Conservation (phyloP, 2,113 vertebrate species). For the Albula goreensis region DNA sequence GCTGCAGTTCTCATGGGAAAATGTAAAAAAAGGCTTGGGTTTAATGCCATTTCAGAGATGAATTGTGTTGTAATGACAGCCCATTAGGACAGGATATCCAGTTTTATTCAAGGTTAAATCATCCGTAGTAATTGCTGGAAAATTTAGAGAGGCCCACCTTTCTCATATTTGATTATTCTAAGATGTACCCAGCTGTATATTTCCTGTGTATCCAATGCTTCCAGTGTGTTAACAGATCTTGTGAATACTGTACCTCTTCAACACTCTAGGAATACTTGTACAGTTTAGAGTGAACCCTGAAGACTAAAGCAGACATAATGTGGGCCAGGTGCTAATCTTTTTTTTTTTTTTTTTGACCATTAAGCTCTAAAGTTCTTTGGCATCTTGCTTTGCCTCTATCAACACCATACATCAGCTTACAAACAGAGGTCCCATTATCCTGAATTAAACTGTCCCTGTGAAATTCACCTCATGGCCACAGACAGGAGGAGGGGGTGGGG, state of each 20-base stretch:
- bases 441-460: slow-evolving; percentile 48
- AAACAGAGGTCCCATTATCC: slow-evolving; percentile 12
- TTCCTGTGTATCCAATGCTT: background rate
- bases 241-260: background rate
- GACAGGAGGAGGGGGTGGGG: slow-evolving; percentile 21
- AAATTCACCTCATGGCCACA: slow-evolving; percentile 39
- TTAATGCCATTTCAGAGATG: background rate
- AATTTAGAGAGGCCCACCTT: background rate
- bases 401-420: slow-evolving; percentile 36
- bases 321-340: background rate
- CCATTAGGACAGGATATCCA: slow-evolving; percentile 12
- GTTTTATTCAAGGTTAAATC: slow-evolving; percentile 10
- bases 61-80: background rate
- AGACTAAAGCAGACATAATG: background rate
- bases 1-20: background rate
- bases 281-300: background rate
- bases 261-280: no score
- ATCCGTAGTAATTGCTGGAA: slow-evolving; percentile 12
- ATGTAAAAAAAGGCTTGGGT: background rate
- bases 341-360: background rate
- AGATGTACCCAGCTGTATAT: background rate
- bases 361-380: background rate
- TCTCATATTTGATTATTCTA: background rate
- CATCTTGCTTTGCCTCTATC: background rate
- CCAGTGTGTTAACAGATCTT: background rate